Evolutionary conservation across 2,797 vertebrate species (phyloP).

Genomic region (Chaetophractus vellerosus): DNA sequence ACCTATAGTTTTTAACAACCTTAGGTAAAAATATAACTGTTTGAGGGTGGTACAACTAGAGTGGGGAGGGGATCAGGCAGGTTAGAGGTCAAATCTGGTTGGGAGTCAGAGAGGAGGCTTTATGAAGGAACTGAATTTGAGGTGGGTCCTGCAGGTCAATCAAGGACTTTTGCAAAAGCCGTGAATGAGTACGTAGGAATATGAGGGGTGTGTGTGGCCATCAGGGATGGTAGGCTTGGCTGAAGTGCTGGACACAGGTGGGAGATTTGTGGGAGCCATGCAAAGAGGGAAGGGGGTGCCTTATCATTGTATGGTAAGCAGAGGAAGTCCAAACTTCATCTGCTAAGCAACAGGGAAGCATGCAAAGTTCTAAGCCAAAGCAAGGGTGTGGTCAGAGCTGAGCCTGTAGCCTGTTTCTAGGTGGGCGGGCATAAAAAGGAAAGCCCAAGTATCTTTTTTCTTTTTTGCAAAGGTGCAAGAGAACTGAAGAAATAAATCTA

Average conservation of each 20-base stretch:
- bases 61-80: not conserved
- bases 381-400: not conserved
- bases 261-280: not conserved
- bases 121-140: not conserved
- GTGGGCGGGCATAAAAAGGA: not conserved
- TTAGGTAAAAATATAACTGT: not conserved
- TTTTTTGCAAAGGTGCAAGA: not conserved
- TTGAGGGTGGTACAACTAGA: not conserved
- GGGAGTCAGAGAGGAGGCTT: not conserved
- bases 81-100: not conserved
- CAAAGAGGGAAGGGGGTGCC: not conserved
- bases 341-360: not conserved
- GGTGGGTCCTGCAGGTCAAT: not conserved
- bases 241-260: not conserved
- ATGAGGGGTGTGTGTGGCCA: not conserved
- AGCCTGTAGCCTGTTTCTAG: not conserved
- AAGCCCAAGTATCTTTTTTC: not conserved
- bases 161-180: not conserved
- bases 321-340: not conserved
- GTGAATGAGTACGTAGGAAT: not conserved
- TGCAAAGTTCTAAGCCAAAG: not conserved
- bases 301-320: fast-evolving
- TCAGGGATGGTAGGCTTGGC: fast-evolving
- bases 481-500: not conserved
- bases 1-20: not conserved